phyloP scores from a whole-genome alignment of 2,888 invertebrate genomes.

The Allophyes oxyacanthae region DNA sequence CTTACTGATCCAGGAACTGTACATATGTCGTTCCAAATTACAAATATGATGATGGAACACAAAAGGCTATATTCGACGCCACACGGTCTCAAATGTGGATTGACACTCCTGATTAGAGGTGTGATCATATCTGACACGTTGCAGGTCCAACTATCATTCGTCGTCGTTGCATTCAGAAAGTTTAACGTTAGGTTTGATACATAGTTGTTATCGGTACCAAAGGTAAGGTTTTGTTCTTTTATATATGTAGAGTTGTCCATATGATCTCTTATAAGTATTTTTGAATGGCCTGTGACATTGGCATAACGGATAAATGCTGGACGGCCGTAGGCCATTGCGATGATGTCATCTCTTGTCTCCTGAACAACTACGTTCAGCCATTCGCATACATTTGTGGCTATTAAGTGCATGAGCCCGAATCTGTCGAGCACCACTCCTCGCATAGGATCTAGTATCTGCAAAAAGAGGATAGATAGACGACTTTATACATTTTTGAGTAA shows the following conservation, averaged over 20 bases:
- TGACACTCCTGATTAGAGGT: constrained; percentile 90
- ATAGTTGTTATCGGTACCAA: constrained; percentile 43
- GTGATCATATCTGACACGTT: constrained; percentile 89
- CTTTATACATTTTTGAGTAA: not conserved
- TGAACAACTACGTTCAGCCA: constrained; percentile 96
- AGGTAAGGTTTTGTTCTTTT: constrained; percentile 43
- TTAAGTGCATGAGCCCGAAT: constrained; percentile 97
- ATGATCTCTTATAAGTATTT: constrained; percentile 65
- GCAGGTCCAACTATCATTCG: constrained; percentile 75
- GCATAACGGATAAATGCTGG: constrained; percentile 75
- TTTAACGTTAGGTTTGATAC: constrained; percentile 54
- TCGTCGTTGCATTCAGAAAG: constrained; percentile 61
- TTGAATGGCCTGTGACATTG: constrained; percentile 72
- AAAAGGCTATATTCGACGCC: constrained; percentile 95
- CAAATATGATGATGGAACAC: constrained; percentile 93
- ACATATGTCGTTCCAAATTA: constrained; percentile 94
- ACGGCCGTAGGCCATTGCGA: constrained; percentile 80
- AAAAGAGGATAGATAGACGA: not conserved
- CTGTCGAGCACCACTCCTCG: constrained; percentile 88
- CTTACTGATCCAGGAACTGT: constrained; percentile 86
- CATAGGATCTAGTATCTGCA: constrained; percentile 83
- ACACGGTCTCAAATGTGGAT: constrained; percentile 94
- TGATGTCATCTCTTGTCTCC: constrained; percentile 96
- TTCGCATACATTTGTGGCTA: constrained; percentile 97
- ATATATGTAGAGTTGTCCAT: constrained; percentile 67